phyloP scores from a whole-genome alignment of 2,888 invertebrate genomes.

The Azorinus chamasolen region DNA sequence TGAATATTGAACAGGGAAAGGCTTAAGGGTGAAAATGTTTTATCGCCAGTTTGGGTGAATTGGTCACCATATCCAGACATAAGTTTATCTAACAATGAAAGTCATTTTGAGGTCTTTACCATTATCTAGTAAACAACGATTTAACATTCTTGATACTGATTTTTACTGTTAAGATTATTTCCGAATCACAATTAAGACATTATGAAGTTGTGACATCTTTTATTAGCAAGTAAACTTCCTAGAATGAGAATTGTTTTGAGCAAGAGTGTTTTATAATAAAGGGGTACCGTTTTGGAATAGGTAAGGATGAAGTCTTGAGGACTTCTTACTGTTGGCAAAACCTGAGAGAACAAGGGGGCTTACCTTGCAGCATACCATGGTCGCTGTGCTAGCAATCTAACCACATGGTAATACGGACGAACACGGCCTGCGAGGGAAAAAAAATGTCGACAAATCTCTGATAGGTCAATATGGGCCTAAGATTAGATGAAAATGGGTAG shows the following conservation, averaged over 20 bases:
- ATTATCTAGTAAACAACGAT: too few relatives aligned
- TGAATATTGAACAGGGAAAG: too few relatives aligned
- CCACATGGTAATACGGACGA: not conserved
- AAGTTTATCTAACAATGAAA: slow-evolving; percentile 52
- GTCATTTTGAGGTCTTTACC: slow-evolving; percentile 53
- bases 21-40: too few relatives aligned
- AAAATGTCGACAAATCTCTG: slow-evolving; percentile 48
- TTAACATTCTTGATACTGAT: too few relatives aligned
- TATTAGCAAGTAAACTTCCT: too few relatives aligned
- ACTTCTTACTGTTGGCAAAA: slow-evolving; percentile 4
- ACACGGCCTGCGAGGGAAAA: slow-evolving; percentile 15
- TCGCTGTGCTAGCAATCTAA: slow-evolving; percentile 45
- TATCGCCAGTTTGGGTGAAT: too few relatives aligned
- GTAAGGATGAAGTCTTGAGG: slow-evolving; percentile 22
- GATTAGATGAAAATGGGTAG: slow-evolving; percentile 54
- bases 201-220: too few relatives aligned
- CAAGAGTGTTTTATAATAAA: too few relatives aligned
- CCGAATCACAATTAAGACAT: too few relatives aligned
- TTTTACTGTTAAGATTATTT: too few relatives aligned
- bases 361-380: slow-evolving; percentile 39
- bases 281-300: too few relatives aligned
- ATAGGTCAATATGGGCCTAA: slow-evolving; percentile 59
- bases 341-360: slow-evolving; percentile 33
- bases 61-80: slow-evolving; percentile 26
- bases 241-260: too few relatives aligned